Conservation (phyloP, 2,113 vertebrate species). For the Syrrhaptes paradoxus region DNA sequence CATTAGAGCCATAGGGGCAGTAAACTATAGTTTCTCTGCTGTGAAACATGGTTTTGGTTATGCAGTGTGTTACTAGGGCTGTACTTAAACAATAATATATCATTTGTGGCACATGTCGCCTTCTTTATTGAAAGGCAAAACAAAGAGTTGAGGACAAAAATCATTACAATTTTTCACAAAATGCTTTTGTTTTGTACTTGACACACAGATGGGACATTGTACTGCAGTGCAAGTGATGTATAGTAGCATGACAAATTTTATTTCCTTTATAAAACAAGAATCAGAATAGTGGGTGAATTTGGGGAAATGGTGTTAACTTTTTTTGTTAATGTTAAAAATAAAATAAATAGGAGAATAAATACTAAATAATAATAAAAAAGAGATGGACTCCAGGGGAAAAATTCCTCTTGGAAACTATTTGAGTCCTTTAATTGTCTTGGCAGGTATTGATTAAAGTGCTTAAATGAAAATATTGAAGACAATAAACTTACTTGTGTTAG, state of each 20-base stretch:
- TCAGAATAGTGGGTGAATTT: conserved; percentile 77
- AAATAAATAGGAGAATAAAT: conserved; percentile 18
- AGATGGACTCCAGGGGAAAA: neutral
- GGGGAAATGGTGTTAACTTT: conserved; percentile 64
- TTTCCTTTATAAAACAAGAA: conserved; percentile 82
- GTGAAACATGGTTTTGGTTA: conserved; percentile 97
- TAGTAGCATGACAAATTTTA: conserved; percentile 88
- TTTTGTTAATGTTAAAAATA: conserved; percentile 15
- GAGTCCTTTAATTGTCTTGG: conserved; percentile 69
- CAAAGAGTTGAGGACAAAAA: conserved; percentile 97
- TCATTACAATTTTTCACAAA: conserved; percentile 99
- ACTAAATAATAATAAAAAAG: neutral
- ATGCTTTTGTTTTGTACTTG: conserved; percentile 92
- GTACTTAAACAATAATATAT: conserved; percentile 92
- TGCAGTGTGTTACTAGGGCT: conserved; percentile 84
- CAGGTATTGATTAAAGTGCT: conserved; percentile 65
- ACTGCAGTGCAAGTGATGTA: conserved; percentile 87
- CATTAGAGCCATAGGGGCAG: conserved; percentile 90
- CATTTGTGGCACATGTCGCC: conserved; percentile 90
- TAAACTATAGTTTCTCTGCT: conserved; percentile 92
- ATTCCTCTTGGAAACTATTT: conserved; percentile 35
- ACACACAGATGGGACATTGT: conserved; percentile 84
- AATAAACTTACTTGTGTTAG: conserved; percentile 44
- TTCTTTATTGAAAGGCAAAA: conserved; percentile 99
- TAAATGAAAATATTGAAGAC: conserved; percentile 70